phyloP scores from a whole-genome alignment of 1,140 invertebrate genomes.

The Ctenoplectra terminalis region DNA sequence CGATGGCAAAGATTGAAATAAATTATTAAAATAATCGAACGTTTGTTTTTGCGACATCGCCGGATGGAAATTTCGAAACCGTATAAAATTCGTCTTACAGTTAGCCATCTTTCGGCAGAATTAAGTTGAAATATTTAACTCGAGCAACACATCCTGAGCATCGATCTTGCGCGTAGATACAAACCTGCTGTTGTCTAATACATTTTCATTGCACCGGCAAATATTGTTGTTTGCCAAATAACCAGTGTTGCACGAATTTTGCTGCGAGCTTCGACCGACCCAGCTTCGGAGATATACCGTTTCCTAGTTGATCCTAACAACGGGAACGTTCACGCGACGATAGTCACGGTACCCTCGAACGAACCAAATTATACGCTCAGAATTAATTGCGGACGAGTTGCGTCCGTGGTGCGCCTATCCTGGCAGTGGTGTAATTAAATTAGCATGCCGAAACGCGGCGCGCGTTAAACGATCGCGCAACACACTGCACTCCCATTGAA shows the following conservation, averaged over 20 bases:
- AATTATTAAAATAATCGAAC: no score
- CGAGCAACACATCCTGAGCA: no score
- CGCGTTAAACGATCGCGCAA: no score
- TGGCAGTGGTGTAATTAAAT: conserved; percentile 58
- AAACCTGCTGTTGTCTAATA: background rate
- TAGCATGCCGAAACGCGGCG: conserved; percentile 37
- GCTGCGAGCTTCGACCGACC: background rate
- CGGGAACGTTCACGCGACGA: no score
- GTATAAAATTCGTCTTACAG: no score
- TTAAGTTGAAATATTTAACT: no score
- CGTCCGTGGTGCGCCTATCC: conserved; percentile 12
- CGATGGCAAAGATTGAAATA: no score
- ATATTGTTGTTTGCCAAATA: conserved; percentile 16
- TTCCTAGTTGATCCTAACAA: background rate
- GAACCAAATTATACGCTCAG: conserved; percentile 63
- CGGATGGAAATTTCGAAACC: no score
- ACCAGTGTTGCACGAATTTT: background rate
- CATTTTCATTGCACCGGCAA: background rate
- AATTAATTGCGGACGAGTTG: conserved; percentile 66
- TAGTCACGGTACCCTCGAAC: background rate
- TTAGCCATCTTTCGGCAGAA: no score
- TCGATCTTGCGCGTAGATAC: background rate
- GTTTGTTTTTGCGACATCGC: no score
- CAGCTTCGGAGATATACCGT: background rate
- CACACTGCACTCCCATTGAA: no score